These are phyloP conservation scores for Pantherophis guttatus DNA, from an alignment of 2,113 vertebrate genomes.

Conservation along the genomic window DNA sequence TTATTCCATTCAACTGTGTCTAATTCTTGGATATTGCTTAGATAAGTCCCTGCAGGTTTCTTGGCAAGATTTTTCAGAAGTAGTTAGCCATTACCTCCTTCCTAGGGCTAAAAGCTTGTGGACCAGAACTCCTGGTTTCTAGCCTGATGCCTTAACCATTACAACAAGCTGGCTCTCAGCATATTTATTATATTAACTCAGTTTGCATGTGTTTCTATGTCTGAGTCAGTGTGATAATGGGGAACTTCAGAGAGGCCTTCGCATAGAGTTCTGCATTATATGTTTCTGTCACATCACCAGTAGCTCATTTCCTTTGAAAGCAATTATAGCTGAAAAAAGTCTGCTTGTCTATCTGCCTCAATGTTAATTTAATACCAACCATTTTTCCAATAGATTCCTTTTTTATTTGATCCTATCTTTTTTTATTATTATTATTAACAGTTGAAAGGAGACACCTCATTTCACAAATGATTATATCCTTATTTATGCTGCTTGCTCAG, in stretches of 20 bases:
- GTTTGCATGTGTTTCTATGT: neutral
- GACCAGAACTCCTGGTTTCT: neutral
- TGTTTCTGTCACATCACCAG: conserved; percentile 8
- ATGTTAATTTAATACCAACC: conserved; percentile 29
- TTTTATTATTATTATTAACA: conserved; percentile 24
- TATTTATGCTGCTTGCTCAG: conserved; percentile 23
- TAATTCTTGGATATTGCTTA: neutral
- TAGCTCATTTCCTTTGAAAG: conserved; percentile 28
- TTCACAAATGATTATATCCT: conserved; percentile 30
- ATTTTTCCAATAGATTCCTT: conserved; percentile 26
- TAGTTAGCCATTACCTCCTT: neutral
- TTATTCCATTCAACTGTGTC: neutral
- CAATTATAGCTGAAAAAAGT: conserved; percentile 15
- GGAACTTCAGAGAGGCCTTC: neutral
- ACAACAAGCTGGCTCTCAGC: neutral
- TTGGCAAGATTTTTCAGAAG: neutral
- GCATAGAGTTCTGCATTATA: conserved; percentile 1
- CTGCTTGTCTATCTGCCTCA: conserved; percentile 15
- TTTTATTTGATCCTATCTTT: conserved; percentile 31
- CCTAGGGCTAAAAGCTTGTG: neutral
- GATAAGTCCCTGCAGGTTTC: neutral
- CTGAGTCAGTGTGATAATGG: neutral
- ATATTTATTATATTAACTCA: neutral
- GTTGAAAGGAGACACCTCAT: conserved; percentile 34
- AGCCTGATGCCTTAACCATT: neutral